Percentiles rank a stretch among this genome's conserved stretches.
These are phyloP conservation scores for Galeopsomyia nigrocyanea DNA, from an alignment of 2,888 invertebrate species.

Conservation along the genomic window DNA sequence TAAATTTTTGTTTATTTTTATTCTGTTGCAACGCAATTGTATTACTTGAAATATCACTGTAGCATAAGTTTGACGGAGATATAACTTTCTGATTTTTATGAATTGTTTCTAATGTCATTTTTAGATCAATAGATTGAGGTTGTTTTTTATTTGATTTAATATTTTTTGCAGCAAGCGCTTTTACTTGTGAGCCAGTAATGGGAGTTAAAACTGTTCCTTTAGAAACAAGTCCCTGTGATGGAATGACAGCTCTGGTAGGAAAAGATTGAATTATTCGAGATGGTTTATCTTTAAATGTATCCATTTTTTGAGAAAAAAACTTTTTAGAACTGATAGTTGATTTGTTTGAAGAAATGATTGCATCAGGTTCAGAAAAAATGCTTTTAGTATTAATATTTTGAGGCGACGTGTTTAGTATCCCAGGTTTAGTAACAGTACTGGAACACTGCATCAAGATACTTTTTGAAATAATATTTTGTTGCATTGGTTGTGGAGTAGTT, in stretches of 20 bases:
- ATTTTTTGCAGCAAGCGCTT: slow-evolving; percentile 62
- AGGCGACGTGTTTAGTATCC: slow-evolving; percentile 55
- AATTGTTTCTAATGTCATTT: slow-evolving; percentile 50
- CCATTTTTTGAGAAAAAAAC: slow-evolving; percentile 55
- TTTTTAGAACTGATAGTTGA: slow-evolving; percentile 54
- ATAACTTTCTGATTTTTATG: slow-evolving; percentile 54
- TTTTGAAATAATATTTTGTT: slow-evolving; percentile 63
- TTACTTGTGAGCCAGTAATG: slow-evolving; percentile 66
- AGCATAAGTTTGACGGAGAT: slow-evolving; percentile 23
- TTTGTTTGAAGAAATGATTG: slow-evolving; percentile 57
- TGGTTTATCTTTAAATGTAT: slow-evolving; percentile 57
- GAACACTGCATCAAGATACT: slow-evolving; percentile 68
- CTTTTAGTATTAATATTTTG: slow-evolving; percentile 57
- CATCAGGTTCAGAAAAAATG: slow-evolving; percentile 58
- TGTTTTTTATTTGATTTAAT: slow-evolving; percentile 56
- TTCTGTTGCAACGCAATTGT: slow-evolving; percentile 54
- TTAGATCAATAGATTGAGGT: slow-evolving; percentile 60
- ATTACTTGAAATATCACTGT: slow-evolving; percentile 62
- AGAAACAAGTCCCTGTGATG: slow-evolving; percentile 56
- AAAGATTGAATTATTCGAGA: slow-evolving; percentile 57
- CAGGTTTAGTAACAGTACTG: slow-evolving; percentile 55
- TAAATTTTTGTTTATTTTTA: slow-evolving; percentile 47
- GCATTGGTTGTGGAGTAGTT: slow-evolving; percentile 63
- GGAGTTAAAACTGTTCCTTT: slow-evolving; percentile 65
- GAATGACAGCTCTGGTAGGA: slow-evolving; percentile 57